Evolutionary conservation across 2,113 vertebrate genomes (phyloP), one percentile per base, ranked within the genome.

Genomic region (Thymallus thymallus): DNA sequence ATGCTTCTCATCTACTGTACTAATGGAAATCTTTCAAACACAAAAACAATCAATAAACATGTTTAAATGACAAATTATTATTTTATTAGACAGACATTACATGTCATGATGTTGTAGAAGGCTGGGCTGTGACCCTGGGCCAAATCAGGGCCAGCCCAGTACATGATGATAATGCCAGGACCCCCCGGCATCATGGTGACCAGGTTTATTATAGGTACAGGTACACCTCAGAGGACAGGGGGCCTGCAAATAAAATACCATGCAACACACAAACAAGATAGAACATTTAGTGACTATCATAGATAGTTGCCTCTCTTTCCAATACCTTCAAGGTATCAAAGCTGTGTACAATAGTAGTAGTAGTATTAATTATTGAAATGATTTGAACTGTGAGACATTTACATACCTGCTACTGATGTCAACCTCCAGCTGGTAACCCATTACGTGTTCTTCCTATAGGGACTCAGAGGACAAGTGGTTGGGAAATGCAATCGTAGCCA

Each of bases 401-500:
- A 64, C 58, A 58, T 65, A 74, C 76, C 72, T 71, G 3, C 22
- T 48, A 23, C 14, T n/a, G 24, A 51, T 2, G 9, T 82, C 73
- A 79, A 65, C 76, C 64, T 48, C 67, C 67, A 69, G 24, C 63
- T 64, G 72, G 46, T 26, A 73, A 14, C 3, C 23, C 46, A 26
- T 45, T 6, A 13, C 12, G 20, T 56, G 71, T 74, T 51, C 56
- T 22, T 64, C 75, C 77, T 76, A 22, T 26, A 72, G 56, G 20
- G 66, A 64, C 3, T 64, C 6, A 55, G 12, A 18, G 1, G 20
- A 69, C 12, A 4, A 30, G 12, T 30, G 13, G 26, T 64, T 64
- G 26, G 24, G 24, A 26, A 66, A 32, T 29, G 61, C 26, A 3
- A 69, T 69, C 45, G 2, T 41, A 30, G 18, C 1, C 20, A 32